Evolutionary conservation across 2,888 invertebrate species (phyloP).

Genomic region (Pollenia angustigena): DNA sequence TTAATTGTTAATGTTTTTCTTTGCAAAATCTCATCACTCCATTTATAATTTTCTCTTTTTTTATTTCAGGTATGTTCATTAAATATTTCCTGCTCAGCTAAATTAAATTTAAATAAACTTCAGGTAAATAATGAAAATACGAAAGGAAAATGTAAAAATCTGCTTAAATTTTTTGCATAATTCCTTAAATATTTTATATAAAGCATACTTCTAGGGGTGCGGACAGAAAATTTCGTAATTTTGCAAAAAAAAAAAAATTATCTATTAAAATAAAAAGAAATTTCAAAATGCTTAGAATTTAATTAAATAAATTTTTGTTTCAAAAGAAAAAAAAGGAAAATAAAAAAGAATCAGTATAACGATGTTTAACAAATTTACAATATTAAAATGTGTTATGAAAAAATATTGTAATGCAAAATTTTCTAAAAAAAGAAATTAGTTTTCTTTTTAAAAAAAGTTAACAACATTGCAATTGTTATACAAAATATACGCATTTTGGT

Average conservation of each 20-base stretch:
- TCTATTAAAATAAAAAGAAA: neutral
- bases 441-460: no score
- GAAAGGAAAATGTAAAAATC: neutral
- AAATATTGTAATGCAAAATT: no score
- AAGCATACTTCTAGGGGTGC: neutral
- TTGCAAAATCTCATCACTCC: neutral
- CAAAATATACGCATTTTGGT: no score
- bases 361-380: no score
- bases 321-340: no score
- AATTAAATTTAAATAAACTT: slow-evolving; percentile 39
- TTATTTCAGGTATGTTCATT: slow-evolving; percentile 44
- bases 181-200: neutral
- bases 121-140: slow-evolving; percentile 28
- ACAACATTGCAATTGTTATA: no score
- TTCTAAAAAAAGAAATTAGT: no score
- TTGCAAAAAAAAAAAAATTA: no score
- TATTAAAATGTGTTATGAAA: no score
- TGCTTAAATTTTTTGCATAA: neutral
- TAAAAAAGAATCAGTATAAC: no score
- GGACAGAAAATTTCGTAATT: neutral
- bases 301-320: no score
- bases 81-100: neutral
- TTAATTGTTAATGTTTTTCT: slow-evolving; percentile 13
- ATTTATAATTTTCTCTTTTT: neutral
- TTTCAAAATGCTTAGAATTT: no score